phyloP scores from a whole-genome alignment of 2,888 invertebrate genomes.

The Pammene fasciana region DNA sequence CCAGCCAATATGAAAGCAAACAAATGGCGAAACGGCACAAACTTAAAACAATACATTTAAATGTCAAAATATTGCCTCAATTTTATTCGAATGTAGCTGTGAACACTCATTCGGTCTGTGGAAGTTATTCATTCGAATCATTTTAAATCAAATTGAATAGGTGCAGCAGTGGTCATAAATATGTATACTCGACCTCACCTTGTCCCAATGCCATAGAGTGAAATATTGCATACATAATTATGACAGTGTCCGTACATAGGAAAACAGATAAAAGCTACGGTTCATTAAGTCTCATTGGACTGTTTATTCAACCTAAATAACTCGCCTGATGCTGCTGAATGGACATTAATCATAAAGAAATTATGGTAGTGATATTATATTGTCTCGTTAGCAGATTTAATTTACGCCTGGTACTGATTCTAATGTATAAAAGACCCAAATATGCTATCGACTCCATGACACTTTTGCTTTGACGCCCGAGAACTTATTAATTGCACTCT shows the following conservation, averaged over 20 bases:
- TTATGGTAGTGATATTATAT: background rate
- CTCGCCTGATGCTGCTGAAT: conserved; percentile 46
- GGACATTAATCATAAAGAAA: conserved; percentile 45
- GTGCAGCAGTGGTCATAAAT: background rate
- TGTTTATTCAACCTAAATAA: conserved; percentile 47
- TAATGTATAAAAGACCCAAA: background rate
- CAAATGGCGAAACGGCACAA: conserved; percentile 22
- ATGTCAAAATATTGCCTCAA: conserved; percentile 25
- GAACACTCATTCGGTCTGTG: conserved; percentile 37
- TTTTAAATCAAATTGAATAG: conserved; percentile 50
- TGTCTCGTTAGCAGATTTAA: too few species aligned
- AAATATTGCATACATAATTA: background rate
- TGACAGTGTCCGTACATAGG: background rate
- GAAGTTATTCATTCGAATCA: conserved; percentile 52
- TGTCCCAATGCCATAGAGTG: background rate
- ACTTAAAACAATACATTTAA: conserved; percentile 31
- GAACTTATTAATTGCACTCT: too few species aligned
- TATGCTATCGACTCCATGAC: too few species aligned
- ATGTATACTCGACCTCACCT: background rate
- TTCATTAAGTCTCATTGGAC: conserved; percentile 52
- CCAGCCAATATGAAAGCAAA: conserved; percentile 29
- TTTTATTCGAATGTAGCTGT: conserved; percentile 26
- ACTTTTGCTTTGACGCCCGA: too few species aligned
- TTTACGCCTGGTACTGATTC: background rate
- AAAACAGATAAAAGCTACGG: conserved; percentile 49